Conservation (phyloP, 2,888 invertebrate species). For the Carcina quercana region DNA sequence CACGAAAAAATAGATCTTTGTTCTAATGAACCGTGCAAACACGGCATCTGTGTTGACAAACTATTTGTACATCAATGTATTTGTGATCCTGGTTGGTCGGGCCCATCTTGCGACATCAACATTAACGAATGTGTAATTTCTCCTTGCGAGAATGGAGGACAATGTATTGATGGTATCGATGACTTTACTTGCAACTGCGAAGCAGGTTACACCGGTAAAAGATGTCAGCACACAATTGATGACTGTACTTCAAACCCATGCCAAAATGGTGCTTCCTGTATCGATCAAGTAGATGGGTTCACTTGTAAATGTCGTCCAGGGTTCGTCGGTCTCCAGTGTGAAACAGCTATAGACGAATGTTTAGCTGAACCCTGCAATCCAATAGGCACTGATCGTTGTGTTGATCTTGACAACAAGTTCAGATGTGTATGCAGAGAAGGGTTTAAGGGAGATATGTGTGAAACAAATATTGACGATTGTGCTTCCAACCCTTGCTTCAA, state of each 20-base stretch:
- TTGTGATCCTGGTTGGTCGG: constrained; percentile 95
- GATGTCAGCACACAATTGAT: constrained; percentile 94
- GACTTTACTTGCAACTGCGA: constrained; percentile 93
- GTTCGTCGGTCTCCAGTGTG: constrained; percentile 93
- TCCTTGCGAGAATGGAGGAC: constrained; percentile 95
- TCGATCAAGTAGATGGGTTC: constrained; percentile 92
- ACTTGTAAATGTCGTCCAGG: constrained; percentile 95
- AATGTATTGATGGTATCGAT: constrained; percentile 90
- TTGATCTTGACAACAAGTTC: constrained; percentile 91
- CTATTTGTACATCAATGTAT: constrained; percentile 90
- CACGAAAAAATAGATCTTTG: constrained; percentile 97
- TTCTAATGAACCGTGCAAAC: constrained; percentile 90
- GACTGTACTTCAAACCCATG: constrained; percentile 93
- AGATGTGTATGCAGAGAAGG: constrained; percentile 93
- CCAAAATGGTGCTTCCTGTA: constrained; percentile 92
- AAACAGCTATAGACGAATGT: constrained; percentile 95
- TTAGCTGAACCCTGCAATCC: constrained; percentile 92
- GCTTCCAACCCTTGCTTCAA: constrained; percentile 89
- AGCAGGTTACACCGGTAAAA: constrained; percentile 94
- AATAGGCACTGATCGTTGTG: constrained; percentile 91
- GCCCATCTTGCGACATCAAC: constrained; percentile 89
- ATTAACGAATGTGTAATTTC: constrained; percentile 92
- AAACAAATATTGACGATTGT: constrained; percentile 92
- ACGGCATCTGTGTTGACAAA: constrained; percentile 94
- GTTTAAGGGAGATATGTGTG: constrained; percentile 88